Base-by-base conservation (phyloP, 2,888 invertebrate genomes). In the Pseudanteris insignis region DNA sequence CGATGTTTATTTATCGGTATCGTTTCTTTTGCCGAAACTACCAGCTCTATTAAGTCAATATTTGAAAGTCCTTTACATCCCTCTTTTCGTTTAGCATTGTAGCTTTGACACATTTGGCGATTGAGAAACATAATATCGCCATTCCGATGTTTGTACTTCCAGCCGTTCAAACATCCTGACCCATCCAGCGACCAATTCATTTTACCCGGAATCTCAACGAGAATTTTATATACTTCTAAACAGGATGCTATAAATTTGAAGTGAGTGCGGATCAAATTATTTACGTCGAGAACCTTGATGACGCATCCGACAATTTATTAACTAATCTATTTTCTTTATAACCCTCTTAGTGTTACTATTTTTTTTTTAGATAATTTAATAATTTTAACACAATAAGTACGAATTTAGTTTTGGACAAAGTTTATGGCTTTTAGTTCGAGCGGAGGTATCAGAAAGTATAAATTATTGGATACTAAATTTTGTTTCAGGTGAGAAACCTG, bases 191-290 rank as follows among this genome's bases (percentile, higher is more conserved):
- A 53, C 30, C 60, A 47, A 48, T 60, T 54, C 48, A 48, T 47
- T 36, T 32, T 41, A 47, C 41, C 30, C 36, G 12, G 47, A 53
- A 47, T 47, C 36, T 24, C 51, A 33, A 60, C 37, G 48, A 53
- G 32, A 18, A 41, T 53, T 53, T 43, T 28, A 60, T 44, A 41
- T 46, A 53, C 60, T 48, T 36, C 24, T 60, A 37, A 53, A 36
- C 53, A 47, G 53, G 60, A 60, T 54, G 53, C 47, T 43, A 60
- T 53, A 53, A 47, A 53, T 60, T 53, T 24, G 14, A 8, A 32
- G 15, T 15, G 43, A 53, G 34, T 32, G 47, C 13, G 32, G 32
- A 28, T 46, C 51, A 41, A 32, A 46, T 51, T 51, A 32, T 48
- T 53, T 48, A 36, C 26, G 47, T 38, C 13, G 8, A 25, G 24